These are phyloP conservation scores for Rutilus rutilus DNA, from an alignment of 2,113 vertebrate species.

Conservation along the genomic window DNA sequence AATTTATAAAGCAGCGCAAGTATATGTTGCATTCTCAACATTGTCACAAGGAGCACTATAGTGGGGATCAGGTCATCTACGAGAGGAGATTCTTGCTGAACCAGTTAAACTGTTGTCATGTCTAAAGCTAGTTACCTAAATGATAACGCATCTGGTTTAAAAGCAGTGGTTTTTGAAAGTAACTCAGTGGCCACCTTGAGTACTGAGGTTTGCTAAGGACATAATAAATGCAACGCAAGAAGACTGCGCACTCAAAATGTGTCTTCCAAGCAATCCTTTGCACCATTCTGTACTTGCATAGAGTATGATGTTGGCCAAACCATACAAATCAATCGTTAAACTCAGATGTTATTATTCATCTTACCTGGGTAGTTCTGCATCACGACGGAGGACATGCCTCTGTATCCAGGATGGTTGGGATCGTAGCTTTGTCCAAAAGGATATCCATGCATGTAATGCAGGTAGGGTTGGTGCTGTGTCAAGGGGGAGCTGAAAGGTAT, in stretches of 20 bases:
- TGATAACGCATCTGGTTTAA: background rate
- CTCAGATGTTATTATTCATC: background rate
- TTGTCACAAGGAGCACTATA: background rate
- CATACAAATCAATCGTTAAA: background rate
- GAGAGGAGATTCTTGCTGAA: background rate
- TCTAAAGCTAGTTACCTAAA: background rate
- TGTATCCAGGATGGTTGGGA: slow-evolving; percentile 94
- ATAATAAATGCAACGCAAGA: background rate
- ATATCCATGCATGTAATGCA: slow-evolving; percentile 98
- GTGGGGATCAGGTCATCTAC: background rate
- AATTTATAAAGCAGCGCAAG: background rate
- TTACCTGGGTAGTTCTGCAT: slow-evolving; percentile 99
- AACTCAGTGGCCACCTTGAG: background rate
- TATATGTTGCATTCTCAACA: background rate
- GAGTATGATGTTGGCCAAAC: background rate
- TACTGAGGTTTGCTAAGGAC: background rate
- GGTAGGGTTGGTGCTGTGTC: slow-evolving; percentile 95
- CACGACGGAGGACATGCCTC: slow-evolving; percentile 96
- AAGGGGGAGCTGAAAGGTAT: slow-evolving; percentile 94
- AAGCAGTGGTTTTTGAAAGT: background rate
- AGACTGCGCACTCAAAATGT: background rate
- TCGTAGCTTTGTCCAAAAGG: slow-evolving; percentile 96
- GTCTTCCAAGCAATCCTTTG: background rate
- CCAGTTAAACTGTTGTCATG: background rate
- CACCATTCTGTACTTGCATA: background rate